A percentile compares a stretch with the other conserved stretches of the same genome.
phyloP scores from a whole-genome alignment of 2,113 vertebrate genomes.

The Vulpes lagopus region DNA sequence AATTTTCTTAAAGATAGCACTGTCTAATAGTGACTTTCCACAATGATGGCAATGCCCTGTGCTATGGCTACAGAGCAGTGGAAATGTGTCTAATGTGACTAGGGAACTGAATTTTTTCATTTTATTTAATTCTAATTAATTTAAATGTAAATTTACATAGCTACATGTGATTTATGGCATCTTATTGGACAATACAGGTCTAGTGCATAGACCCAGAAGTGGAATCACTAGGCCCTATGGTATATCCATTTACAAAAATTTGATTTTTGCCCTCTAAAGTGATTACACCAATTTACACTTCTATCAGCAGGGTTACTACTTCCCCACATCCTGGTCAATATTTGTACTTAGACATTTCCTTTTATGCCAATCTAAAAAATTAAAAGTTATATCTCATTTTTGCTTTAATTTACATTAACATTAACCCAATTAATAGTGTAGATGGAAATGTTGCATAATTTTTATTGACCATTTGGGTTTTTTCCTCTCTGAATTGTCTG shows the following conservation, averaged over 20 bases:
- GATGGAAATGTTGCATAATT: neutral
- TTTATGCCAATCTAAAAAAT: neutral
- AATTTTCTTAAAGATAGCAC: neutral
- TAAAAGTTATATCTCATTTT: neutral
- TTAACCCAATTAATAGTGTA: neutral
- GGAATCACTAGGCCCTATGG: neutral
- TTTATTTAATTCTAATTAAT: slow-evolving; percentile 5
- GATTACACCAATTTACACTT: neutral
- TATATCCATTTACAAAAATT: neutral
- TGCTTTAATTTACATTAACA: neutral
- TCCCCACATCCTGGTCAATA: neutral
- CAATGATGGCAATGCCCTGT: neutral
- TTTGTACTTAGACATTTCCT: neutral
- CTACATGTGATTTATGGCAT: neutral
- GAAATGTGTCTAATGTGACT: neutral
- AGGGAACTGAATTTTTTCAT: slow-evolving; percentile 5
- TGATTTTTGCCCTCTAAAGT: neutral
- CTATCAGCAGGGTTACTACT: neutral
- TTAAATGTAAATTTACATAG: slow-evolving; percentile 11
- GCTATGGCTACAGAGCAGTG: neutral
- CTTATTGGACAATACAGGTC: neutral
- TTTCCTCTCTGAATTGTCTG: neutral
- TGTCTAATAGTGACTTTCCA: neutral
- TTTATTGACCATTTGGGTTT: neutral
- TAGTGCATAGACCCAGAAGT: neutral